A percentile compares a stretch with the other conserved stretches of the same genome.
Conservation (phyloP, 1,140 invertebrate genomes). For the Acromyrmex echinatior region DNA sequence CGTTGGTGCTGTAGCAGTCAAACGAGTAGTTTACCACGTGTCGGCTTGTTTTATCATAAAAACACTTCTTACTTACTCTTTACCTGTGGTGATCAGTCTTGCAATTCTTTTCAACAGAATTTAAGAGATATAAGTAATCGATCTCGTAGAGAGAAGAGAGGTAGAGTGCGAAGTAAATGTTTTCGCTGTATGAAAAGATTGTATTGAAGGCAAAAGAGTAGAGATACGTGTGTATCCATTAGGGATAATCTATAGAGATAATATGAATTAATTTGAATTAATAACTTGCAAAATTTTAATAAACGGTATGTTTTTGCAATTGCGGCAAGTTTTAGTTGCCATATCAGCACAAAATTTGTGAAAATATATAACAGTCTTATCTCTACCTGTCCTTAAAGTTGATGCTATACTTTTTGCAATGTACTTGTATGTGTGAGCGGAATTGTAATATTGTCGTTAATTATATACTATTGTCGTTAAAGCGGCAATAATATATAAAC, state of each 20-base stretch:
- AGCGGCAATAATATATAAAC: constrained; percentile 52
- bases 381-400: constrained; percentile 38
- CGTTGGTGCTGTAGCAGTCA: constrained; percentile 19
- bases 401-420: constrained; percentile 23
- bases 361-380: constrained; percentile 50
- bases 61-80: constrained; percentile 34
- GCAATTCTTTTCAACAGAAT: constrained; percentile 5
- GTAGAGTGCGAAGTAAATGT: not conserved
- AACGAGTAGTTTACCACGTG: constrained; percentile 41
- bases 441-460: constrained; percentile 63
- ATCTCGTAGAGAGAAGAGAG: not conserved
- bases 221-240: not conserved
- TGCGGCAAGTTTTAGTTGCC: not conserved
- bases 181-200: not conserved
- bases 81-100: not conserved
- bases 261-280: constrained; percentile 18
- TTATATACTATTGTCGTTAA: constrained; percentile 61
- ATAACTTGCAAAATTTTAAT: not conserved
- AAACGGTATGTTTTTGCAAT: not conserved
- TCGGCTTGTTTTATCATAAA: constrained; percentile 63
- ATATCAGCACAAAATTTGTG: constrained; percentile 26
- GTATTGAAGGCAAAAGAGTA: not conserved
- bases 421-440: constrained; percentile 8
- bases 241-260: not conserved
- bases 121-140: not conserved